These are phyloP conservation scores for Rhopalosiphum padi DNA, from an alignment of 1,140 invertebrate genomes.

Conservation along the genomic window DNA sequence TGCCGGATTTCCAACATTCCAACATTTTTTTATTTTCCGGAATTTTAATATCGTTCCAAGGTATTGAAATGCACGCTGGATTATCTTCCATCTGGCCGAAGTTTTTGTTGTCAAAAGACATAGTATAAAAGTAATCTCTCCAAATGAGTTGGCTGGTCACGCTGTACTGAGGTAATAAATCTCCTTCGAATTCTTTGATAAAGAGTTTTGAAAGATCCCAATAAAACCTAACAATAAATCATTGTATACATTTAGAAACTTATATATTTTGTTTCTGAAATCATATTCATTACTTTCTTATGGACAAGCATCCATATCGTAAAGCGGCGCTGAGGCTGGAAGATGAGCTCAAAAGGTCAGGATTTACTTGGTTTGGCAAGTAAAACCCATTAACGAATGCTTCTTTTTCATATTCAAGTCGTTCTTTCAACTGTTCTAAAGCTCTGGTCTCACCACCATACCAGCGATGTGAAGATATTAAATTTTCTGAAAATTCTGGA, in stretches of 20 bases:
- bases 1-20: slow-evolving; percentile 71
- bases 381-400: slow-evolving; percentile 66
- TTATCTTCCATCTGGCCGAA: slow-evolving; percentile 77
- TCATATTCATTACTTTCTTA: slow-evolving; percentile 66
- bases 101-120: slow-evolving; percentile 72
- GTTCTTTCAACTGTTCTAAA: slow-evolving; percentile 65
- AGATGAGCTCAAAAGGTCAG: slow-evolving; percentile 73
- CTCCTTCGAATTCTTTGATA: slow-evolving; percentile 46
- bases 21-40: slow-evolving; percentile 67
- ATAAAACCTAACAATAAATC: neutral
- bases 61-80: slow-evolving; percentile 76
- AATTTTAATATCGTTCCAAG: slow-evolving; percentile 70
- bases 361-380: slow-evolving; percentile 73
- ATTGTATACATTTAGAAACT: neutral
- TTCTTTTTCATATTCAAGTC: slow-evolving; percentile 63
- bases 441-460: slow-evolving; percentile 75
- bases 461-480: slow-evolving; percentile 66
- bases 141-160: slow-evolving; percentile 76
- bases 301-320: slow-evolving; percentile 72
- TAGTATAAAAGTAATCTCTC: slow-evolving; percentile 82
- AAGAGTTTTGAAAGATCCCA: slow-evolving; percentile 37
- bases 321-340: slow-evolving; percentile 75
- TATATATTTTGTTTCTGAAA: neutral
- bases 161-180: slow-evolving; percentile 64
- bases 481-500: slow-evolving; percentile 64